Evolutionary conservation across 2,113 vertebrate species (phyloP), one percentile per base, ranked within the genome.

Genomic region (Cyanoderma ruficeps): DNA sequence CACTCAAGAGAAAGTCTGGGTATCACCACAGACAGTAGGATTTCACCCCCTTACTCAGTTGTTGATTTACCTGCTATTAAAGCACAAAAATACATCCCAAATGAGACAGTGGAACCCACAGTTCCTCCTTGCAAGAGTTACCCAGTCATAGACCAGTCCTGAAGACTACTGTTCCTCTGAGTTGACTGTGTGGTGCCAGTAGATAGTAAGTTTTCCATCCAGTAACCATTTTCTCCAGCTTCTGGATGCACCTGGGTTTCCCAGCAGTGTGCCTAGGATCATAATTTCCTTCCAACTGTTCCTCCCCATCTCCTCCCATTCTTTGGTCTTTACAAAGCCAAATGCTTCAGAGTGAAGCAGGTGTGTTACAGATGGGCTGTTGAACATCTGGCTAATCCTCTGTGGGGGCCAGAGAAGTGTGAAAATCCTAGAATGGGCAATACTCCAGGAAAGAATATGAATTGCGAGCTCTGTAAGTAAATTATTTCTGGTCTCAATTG

Each of bases 351-450:
- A 39, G 10, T 41, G 92, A 61, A 94, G 68, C 92, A 94, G 92
- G 90, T 94, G 95, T 80, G 86, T 74, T 77, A 74, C 79, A 90
- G 46, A 70, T 83, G 87, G 82, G 59, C 50, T 67, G 24, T 27
- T 87, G 78, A 91, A 96, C 94, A 95, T 95, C 94, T 96, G 94
- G 86, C 44, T 89, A 91, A 77, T 88, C 50, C 84, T 47, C 70
- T 63, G 30, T 33, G 75, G 71, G 27, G 78, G 28, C 24, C 63
- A 83, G 67, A 80, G 33, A 84, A 94, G 69, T 87, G 80, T 87
- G 77, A 57, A 95, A 92, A 94, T 96, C 91, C 78, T 67, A n/a
- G 19, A 88, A 83, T 37, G 63, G 95, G 94, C 75, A 93, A 59
- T 42, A 12, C 10, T 87, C 89, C 93, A 93, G 78, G 63, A 80